Conservation (phyloP, 2,797 vertebrate species). For the Pipistrellus nathusii region DNA sequence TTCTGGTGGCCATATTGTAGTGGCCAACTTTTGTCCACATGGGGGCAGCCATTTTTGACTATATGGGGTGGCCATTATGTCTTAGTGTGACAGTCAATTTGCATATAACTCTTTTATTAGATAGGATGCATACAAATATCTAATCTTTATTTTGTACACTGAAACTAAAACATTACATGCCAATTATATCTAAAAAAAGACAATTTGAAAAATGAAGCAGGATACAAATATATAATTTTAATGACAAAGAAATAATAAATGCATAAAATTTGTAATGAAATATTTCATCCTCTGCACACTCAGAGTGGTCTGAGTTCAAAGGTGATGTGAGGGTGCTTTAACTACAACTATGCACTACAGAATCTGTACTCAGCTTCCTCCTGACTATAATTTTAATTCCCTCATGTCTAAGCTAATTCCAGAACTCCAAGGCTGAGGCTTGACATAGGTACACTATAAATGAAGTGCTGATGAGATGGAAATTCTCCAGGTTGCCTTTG, state of each 20-base stretch:
- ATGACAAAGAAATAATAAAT: background rate
- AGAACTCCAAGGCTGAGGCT: background rate
- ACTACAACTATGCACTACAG: background rate
- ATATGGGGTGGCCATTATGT: too few relatives aligned
- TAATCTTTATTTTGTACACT: background rate
- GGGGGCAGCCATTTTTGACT: too few relatives aligned
- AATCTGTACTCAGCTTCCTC: background rate
- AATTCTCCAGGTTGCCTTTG: slow-evolving; percentile 54
- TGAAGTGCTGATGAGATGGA: slow-evolving; percentile 56
- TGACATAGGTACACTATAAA: slow-evolving; percentile 36
- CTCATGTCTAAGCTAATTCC: slow-evolving; percentile 30
- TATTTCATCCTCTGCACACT: background rate
- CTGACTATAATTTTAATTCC: background rate
- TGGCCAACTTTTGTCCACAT: too few relatives aligned
- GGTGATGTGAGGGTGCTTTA: background rate
- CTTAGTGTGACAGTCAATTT: too few relatives aligned
- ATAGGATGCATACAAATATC: background rate
- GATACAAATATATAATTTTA: background rate
- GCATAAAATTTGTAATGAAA: background rate
- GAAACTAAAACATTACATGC: background rate
- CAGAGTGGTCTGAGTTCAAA: background rate
- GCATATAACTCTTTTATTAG: too few relatives aligned
- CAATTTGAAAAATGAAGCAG: background rate
- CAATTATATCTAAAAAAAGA: slow-evolving; percentile 31
- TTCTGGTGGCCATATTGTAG: too few relatives aligned